Percentiles rank a stretch among this genome's conserved stretches.
Evolutionary conservation across 2,888 invertebrate species (phyloP).

Genomic region (Salpingus planirostris): DNA sequence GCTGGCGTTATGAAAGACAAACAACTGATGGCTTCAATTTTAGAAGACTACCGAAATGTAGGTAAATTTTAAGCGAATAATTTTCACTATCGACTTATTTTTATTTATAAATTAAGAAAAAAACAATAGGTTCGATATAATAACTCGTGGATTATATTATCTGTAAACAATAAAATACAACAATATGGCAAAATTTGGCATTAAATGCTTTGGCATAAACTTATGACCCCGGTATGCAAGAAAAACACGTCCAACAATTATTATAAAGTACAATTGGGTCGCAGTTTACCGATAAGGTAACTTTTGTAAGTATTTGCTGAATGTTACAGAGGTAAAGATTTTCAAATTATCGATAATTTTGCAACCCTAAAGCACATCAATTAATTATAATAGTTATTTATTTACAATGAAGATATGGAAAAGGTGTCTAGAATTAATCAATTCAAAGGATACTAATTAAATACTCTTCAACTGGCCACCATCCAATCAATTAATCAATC

Average conservation of each 20-base stretch:
- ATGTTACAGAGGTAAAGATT: too few relatives aligned
- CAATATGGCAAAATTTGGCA: conserved; percentile 44
- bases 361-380: too few relatives aligned
- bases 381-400: too few relatives aligned
- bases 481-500: too few relatives aligned
- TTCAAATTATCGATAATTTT: too few relatives aligned
- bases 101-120: neutral
- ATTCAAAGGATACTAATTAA: conserved; percentile 13
- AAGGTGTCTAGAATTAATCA: conserved; percentile 25
- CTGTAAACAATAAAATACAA: conserved; percentile 37
- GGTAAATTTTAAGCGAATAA: conserved; percentile 23
- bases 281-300: too few relatives aligned
- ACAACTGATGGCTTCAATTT: conserved; percentile 68
- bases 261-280: too few relatives aligned
- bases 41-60: conserved; percentile 54
- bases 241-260: too few relatives aligned
- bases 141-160: conserved; percentile 26
- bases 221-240: too few relatives aligned
- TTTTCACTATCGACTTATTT: conserved; percentile 3
- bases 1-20: conserved; percentile 69
- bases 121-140: conserved; percentile 2
- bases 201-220: conserved; percentile 45
- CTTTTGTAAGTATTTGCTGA: too few relatives aligned
- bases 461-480: neutral
- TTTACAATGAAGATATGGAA: too few relatives aligned